Base-by-base conservation (phyloP, 2,113 vertebrate species). In the Uropsilus gracilis region DNA sequence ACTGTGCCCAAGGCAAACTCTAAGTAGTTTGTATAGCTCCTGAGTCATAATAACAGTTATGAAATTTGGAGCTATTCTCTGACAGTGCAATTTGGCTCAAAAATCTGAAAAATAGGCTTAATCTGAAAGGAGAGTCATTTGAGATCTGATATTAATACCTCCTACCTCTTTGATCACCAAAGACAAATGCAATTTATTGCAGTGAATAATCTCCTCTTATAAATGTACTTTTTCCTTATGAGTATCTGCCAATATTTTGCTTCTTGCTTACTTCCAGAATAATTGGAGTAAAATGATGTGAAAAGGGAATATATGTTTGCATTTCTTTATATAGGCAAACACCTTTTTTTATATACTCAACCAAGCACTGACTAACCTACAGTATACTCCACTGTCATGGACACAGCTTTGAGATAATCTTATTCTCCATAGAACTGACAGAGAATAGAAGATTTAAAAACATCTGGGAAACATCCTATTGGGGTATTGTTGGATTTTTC, bases 41-140 rank as follows among this genome's bases (percentile, higher is more conserved):
- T 72, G 92, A 96, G 95, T 95, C 89, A 72, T 77, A 86, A 94
- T 90, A 80, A 80, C 73, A 55, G 75, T 96, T 93, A 96, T 87
- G 68, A 89, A 96, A 97, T 94, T 96, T 91, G 53, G 34, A 94
- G 59, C 0, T 18, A 84, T 93, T 95, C 89, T 95, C n/a, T 93
- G 75, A 94, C 69, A 91, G 73, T 91, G n/a, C 53, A 91, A 85
- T 96, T 96, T 95, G 84, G 46, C 81, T 96, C 69, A 44, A 34
- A 97, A 93, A 89, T 86, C 61, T 93, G 66, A 96, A 95, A 96
- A 90, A 76, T 68, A 89, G 48, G 94, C 48, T 92, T 77, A 90
- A 95, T 77, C 72, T 94, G 83, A 95, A 91, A 71, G 42, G 77
- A 96, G 73, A 83, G 86, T 55, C 84, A 18, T 91, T 83, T 75